Conservation (phyloP, 2,797 vertebrate genomes). For the Mormyrus hasselquistii region DNA sequence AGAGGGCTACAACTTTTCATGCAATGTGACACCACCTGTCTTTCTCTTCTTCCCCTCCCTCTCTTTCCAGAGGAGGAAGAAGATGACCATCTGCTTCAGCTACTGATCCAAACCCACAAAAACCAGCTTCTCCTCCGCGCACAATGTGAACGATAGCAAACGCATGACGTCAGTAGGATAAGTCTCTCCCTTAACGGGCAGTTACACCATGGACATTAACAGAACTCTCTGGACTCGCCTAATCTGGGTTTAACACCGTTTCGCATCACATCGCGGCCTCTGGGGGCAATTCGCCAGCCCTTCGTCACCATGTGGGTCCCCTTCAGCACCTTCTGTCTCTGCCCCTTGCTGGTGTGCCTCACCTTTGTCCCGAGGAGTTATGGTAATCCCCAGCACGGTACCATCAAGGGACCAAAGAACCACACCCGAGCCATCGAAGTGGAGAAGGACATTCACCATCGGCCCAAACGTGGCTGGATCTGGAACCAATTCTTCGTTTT, state of each 20-base stretch:
- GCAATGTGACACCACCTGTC: background rate
- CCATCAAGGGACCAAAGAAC: slow-evolving; percentile 67
- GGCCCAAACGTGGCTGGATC: slow-evolving; percentile 87
- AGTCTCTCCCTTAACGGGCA: slow-evolving; percentile 47
- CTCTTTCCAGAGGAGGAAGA: slow-evolving; percentile 46
- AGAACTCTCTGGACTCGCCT: slow-evolving; percentile 56
- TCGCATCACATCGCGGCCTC: background rate
- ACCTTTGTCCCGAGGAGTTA: slow-evolving; percentile 77
- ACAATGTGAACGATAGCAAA: slow-evolving; percentile 63
- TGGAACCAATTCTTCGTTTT: slow-evolving; percentile 97
- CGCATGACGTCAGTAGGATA: background rate
- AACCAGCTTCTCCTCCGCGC: slow-evolving; percentile 32
- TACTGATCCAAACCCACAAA: slow-evolving; percentile 24
- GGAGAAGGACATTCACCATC: slow-evolving; percentile 79
- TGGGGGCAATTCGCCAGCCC: slow-evolving; percentile 29
- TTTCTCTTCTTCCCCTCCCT: slow-evolving; percentile 43
- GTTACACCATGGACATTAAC: slow-evolving; percentile 65
- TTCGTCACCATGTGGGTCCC: slow-evolving; percentile 78
- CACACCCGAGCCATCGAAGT: slow-evolving; percentile 70
- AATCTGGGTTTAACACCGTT: slow-evolving; percentile 48
- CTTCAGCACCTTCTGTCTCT: slow-evolving; percentile 69
- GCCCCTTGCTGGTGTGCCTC: slow-evolving; percentile 79
- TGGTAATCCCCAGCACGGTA: slow-evolving; percentile 64
- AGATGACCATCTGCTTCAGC: slow-evolving; percentile 52
- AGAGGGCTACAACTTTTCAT: background rate